Base-by-base conservation (phyloP, 2,113 vertebrate species). In the Brachyhypopomus gauderio region DNA sequence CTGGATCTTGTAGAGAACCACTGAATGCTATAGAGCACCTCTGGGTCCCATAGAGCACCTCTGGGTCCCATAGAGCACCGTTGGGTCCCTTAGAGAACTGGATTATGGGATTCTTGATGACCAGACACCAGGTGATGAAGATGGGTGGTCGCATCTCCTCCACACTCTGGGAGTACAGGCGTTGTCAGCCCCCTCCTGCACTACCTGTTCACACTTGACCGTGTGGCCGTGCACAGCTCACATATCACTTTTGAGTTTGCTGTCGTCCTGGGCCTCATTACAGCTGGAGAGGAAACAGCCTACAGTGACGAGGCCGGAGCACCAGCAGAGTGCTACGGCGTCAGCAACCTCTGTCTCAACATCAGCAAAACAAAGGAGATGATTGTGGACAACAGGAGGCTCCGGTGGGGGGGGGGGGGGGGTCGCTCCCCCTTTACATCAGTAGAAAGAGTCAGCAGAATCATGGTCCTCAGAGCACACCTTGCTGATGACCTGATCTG, bases 61-160 rank as follows among this genome's bases (percentile, higher is more conserved):
- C 45, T 52, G 45, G 9, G 1, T 52, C 45, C 45, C 45, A 3
- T 52, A 14, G 45, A 14, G 45, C 12, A 14, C 2, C 45, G 1
- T 12, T 1, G 45, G 0, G 8, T 52, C 9, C 45, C 30, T 2
- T 30, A 30, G 30, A 30, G 30, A 1, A 14, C 9, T 52, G 45
- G 45, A 52, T 8, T 45, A 45, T 11, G 9, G 41, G 9, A 16
- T 58, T n/a, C 4, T 12, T 59, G 19, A 8, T n/a, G 20, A n/a
- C 1, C 58, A 59, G 58, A 59, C 66, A 30, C 30, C 66, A 70
- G 66, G 66, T 36, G 66, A 30, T 70, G 66, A 70, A 14, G 27
- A 16, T 34, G 9, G 30, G 66, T 16, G 3, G 19, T 30, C 20
- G 19, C 66, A 30, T 16, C 66, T 70, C 66, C 27, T 70, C 66